Base-by-base conservation (phyloP, 2,797 vertebrate species). In the Enteromius unitaeniatus region DNA sequence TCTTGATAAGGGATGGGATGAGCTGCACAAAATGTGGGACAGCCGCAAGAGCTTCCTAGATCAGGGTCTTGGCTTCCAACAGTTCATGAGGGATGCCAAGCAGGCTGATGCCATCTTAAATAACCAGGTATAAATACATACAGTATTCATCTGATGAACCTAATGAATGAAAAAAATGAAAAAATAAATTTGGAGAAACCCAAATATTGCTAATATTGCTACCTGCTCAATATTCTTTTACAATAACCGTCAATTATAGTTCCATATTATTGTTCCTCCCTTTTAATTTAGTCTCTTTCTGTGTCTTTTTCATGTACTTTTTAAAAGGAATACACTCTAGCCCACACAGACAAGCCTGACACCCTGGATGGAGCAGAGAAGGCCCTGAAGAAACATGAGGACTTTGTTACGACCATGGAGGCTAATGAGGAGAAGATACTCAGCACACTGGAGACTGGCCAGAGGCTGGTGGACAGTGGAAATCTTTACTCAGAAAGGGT, bases 41-140 rank as follows among this genome's bases (percentile, higher is more conserved):
- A 97, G 94, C 69, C 95, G 95, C 23, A 95, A 96, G 79, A 93
- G 82, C 82, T 94, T 96, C 87, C 95, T 99, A 13, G 85, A 93
- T 76, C 97, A 99, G 89, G 96, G 96, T 76, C 89, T 95, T 0
- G 94, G 95, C 85, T 99, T 97, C 93, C 98, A 99, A 92, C 96
- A 96, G 91, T 99, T 99, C 91, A 93, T 97, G 92, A 97, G 96
- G 0, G 96, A 99, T 0, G 89, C 95, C 86, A 99, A 98, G 89
- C 97, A 98, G 85, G 96, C 94, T 0, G 97, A 97, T 79, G 91
- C 96, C 86, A 96, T 98, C 82, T 95, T 99, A 82, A 96, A 96
- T 91, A 99, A 97, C 87, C 98, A 99, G 97, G 98, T 99, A 93
- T 77, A 58, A 3, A 60, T 26, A 23, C 7, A 28, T 23, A 2